A percentile compares a stretch with the other conserved stretches of the same genome.
These are phyloP conservation scores for Todiramphus chloris DNA, from an alignment of 2,113 vertebrate species.

Conservation along the genomic window DNA sequence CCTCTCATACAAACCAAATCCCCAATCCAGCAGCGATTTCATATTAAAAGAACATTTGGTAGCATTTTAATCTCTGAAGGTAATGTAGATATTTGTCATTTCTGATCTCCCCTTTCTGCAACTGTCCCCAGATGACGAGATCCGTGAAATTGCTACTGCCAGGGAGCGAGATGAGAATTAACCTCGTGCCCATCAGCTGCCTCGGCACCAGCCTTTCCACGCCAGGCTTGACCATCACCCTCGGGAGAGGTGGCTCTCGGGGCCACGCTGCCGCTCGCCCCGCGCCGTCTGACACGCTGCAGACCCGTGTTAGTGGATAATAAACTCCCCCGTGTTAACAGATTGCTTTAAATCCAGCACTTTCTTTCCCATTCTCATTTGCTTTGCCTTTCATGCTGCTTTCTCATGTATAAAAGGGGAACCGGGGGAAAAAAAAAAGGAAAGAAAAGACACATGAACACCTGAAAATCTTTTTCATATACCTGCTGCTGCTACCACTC, in stretches of 20 bases:
- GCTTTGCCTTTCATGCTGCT: slow-evolving; percentile 66
- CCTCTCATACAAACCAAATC: background rate
- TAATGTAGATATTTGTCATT: slow-evolving; percentile 72
- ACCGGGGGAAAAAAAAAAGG: background rate
- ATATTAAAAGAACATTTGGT: slow-evolving; percentile 53
- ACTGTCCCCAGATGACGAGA: slow-evolving; percentile 61
- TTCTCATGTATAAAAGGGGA: slow-evolving; percentile 45
- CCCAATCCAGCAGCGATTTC: background rate
- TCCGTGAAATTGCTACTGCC: slow-evolving; percentile 72
- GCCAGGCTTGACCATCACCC: background rate
- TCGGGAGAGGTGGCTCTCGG: background rate
- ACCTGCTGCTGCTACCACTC: slow-evolving; percentile 32
- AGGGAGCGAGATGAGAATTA: slow-evolving; percentile 67
- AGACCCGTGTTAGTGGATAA: background rate
- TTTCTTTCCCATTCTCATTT: slow-evolving; percentile 52
- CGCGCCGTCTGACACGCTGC: background rate
- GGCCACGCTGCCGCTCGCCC: background rate
- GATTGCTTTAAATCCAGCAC: background rate
- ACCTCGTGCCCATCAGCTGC: slow-evolving; percentile 47
- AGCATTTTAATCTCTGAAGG: slow-evolving; percentile 66
- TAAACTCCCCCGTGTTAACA: background rate
- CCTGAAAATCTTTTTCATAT: slow-evolving; percentile 49
- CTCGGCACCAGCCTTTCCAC: slow-evolving; percentile 16
- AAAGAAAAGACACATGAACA: slow-evolving; percentile 17
- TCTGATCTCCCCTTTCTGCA: slow-evolving; percentile 60